phyloP scores from a whole-genome alignment of 2,888 invertebrate genomes.

The Lepidonotus clava region DNA sequence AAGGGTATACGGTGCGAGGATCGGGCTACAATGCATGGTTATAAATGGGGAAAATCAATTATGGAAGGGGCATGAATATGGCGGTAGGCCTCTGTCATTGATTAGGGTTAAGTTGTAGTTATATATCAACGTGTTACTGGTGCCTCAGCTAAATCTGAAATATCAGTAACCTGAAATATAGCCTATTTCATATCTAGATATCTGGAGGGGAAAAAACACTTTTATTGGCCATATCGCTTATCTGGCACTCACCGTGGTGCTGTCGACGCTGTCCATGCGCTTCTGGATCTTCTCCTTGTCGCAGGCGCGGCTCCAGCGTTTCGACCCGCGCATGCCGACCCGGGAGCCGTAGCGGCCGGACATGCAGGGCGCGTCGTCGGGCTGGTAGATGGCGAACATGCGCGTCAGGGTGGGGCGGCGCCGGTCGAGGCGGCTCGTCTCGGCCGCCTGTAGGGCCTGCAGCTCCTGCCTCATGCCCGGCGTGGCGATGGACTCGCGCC shows the following conservation, averaged over 20 bases:
- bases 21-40: too few species aligned
- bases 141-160: too few species aligned
- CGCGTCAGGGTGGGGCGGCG: slow-evolving; percentile 45
- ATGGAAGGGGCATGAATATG: too few species aligned
- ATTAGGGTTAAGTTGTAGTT: too few species aligned
- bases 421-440: slow-evolving; percentile 21
- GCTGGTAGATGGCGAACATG: slow-evolving; percentile 49
- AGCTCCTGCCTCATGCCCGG: slow-evolving; percentile 43
- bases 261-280: slow-evolving; percentile 48
- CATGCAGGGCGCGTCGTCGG: neutral
- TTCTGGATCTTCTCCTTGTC: slow-evolving; percentile 27
- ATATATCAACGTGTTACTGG: too few species aligned
- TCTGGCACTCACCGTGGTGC: slow-evolving; percentile 19
- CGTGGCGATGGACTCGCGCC: slow-evolving; percentile 47
- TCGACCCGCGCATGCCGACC: neutral
- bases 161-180: too few species aligned
- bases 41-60: too few species aligned
- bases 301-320: slow-evolving; percentile 26
- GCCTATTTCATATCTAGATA: too few species aligned
- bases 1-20: too few species aligned
- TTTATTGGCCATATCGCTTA: too few species aligned
- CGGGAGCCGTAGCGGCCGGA: neutral
- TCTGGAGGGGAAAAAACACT: too few species aligned
- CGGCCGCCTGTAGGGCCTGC: neutral
- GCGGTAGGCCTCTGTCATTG: too few species aligned